These are phyloP conservation scores for Agapornis canus DNA, from an alignment of 2,797 vertebrate genomes.

Conservation along the genomic window DNA sequence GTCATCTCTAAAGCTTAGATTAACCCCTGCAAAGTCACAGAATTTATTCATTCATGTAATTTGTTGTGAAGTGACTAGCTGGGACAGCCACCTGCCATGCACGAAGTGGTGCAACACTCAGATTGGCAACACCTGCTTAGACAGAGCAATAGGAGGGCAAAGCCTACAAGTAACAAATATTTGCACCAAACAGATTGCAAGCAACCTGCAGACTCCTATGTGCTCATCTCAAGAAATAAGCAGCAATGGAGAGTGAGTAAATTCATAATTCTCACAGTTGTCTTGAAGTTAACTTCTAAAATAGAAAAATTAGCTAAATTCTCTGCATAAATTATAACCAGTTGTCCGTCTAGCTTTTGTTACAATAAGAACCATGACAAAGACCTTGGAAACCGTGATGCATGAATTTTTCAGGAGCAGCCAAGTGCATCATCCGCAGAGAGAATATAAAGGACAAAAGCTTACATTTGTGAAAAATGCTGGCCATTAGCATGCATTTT, in stretches of 20 bases:
- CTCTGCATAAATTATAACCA: constrained; percentile 8
- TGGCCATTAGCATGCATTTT: not conserved
- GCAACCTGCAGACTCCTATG: not conserved
- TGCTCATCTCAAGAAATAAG: not conserved
- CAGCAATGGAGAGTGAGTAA: not conserved
- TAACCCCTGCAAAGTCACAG: not conserved
- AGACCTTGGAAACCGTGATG: constrained; percentile 50
- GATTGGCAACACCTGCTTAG: not conserved
- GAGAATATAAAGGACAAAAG: constrained; percentile 35
- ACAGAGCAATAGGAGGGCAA: not conserved
- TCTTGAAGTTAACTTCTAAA: not conserved
- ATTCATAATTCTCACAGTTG: not conserved
- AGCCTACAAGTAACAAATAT: not conserved
- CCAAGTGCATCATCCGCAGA: constrained; percentile 51
- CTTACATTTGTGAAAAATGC: constrained; percentile 13
- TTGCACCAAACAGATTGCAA: not conserved
- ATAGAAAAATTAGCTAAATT: not conserved
- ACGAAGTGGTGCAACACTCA: not conserved
- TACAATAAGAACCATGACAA: constrained; percentile 27
- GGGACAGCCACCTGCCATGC: not conserved
- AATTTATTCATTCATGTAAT: not conserved
- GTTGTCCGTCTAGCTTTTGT: constrained; percentile 22
- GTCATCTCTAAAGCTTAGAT: not conserved
- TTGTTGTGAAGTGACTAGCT: not conserved
- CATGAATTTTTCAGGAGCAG: constrained; percentile 52